These are phyloP conservation scores for Donacobius atricapilla DNA, from an alignment of 2,113 vertebrate genomes.

Conservation along the genomic window DNA sequence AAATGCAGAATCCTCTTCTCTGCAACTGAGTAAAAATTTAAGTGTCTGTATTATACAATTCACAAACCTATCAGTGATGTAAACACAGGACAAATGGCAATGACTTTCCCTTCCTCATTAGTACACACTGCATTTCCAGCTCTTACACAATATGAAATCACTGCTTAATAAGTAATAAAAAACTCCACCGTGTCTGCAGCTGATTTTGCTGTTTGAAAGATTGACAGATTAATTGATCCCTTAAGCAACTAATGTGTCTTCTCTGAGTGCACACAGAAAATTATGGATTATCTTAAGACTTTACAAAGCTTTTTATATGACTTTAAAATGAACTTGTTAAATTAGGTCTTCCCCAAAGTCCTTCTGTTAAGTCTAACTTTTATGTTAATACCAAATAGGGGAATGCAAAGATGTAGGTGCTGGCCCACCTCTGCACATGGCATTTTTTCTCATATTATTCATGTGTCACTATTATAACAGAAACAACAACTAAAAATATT, in stretches of 20 bases:
- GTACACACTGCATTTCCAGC: background rate
- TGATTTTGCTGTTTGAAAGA: conserved; percentile 8
- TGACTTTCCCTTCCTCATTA: background rate
- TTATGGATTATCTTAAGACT: background rate
- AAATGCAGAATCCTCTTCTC: background rate
- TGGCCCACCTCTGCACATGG: background rate
- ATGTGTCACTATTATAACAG: background rate
- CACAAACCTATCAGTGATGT: background rate
- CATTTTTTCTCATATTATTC: background rate
- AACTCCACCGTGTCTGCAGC: background rate
- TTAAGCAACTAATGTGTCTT: background rate
- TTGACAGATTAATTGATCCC: background rate
- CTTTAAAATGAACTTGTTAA: background rate
- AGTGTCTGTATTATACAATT: background rate
- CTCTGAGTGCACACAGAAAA: background rate
- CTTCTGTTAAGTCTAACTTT: background rate
- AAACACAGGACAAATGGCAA: background rate
- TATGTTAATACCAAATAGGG: background rate
- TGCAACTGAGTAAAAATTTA: background rate
- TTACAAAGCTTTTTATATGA: background rate
- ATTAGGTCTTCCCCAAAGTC: background rate
- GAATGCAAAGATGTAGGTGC: background rate
- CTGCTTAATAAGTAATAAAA: background rate
- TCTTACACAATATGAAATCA: background rate
- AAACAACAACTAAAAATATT: background rate